Base-by-base conservation (phyloP, 2,888 invertebrate species). In the Zonitis immaculata region DNA sequence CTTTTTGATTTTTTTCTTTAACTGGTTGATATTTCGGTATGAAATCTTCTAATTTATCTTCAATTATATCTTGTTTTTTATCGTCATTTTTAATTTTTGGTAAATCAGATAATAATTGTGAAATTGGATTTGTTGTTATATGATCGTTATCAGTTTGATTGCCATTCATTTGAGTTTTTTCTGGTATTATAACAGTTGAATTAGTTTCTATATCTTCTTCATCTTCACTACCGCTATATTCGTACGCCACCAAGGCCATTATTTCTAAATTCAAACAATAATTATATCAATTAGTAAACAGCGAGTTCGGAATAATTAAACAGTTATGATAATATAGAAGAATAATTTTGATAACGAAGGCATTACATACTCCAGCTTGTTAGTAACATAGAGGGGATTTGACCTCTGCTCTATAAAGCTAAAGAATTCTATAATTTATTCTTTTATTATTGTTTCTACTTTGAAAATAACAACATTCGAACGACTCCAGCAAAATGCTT, bases 181-280 rank as follows among this genome's bases (percentile, higher is more conserved):
- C 51, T 43, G 42, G 42, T 22, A 48, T 48, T 27, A 49, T 45
- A 26, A 27, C 43, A 42, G 51, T 42, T 14, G 50, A 54, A 51
- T 47, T 28, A 42, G 42, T 30, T 25, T 22, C 11, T 49, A 52
- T 26, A 32, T 63, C 62, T 30, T 62, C 59, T 14, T 59, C 58
- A 22, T 61, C 62, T 47, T 66, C 68, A 54, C 63, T 66, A 28
- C 50, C 60, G 54, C 68, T 69, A 39, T 65, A 69, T 53, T 69
- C 69, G 54, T 71, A 71, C 11, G 69, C 54, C 7, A 71, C 71
- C 44, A 71, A 60, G 16, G 70, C 67, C 70, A 70, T 70, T 32
- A 7, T 26, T 52, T 20, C 2, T 11, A n/a, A n/a, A 0, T n/a
- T 20, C 18, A 6, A 39, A 39, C 9, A 44, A 45, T 16, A 22